phyloP scores from a whole-genome alignment of 2,888 invertebrate genomes.

The Sceliomorpha sp. region DNA sequence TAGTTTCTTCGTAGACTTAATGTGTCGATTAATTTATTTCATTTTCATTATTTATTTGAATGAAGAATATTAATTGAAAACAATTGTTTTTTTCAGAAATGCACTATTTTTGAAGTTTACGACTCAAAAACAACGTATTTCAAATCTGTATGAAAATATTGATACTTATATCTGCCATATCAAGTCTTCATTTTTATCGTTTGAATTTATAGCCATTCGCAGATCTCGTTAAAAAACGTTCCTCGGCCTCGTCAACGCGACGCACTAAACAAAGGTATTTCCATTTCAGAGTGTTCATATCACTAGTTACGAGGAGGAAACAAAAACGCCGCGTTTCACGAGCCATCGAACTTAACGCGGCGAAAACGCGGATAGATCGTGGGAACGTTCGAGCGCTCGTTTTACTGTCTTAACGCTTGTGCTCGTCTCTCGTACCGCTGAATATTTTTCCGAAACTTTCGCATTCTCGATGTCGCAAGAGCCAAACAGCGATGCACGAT shows the following conservation, averaged over 20 bases:
- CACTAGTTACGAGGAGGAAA: conserved; percentile 40
- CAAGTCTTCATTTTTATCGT: conserved; percentile 44
- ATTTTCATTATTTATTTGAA: too few relatives aligned
- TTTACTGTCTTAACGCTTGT: conserved; percentile 20
- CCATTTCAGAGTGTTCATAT: conserved; percentile 37
- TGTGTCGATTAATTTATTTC: too few relatives aligned
- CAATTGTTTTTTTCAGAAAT: too few relatives aligned
- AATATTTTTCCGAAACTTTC: conserved; percentile 26
- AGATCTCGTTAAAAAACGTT: conserved; percentile 43
- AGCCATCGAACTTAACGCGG: conserved; percentile 67
- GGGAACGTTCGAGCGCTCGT: conserved; percentile 49
- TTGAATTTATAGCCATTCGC: conserved; percentile 36
- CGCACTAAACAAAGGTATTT: conserved; percentile 46
- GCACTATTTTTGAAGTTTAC: too few relatives aligned
- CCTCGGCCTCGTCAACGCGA: conserved; percentile 27
- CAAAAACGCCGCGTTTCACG: conserved; percentile 59
- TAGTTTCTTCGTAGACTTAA: too few relatives aligned
- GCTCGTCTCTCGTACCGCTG: neutral
- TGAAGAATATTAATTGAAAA: too few relatives aligned
- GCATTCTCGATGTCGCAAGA: conserved; percentile 9
- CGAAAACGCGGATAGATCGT: conserved; percentile 63
- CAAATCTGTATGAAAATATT: conserved; percentile 48
- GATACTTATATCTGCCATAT: conserved; percentile 37
- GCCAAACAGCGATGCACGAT: conserved; percentile 39
- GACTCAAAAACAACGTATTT: too few relatives aligned